A percentile compares a stretch with the other conserved stretches of the same genome.
phyloP scores from a whole-genome alignment of 2,113 vertebrate genomes.

The Baryphthengus martii region DNA sequence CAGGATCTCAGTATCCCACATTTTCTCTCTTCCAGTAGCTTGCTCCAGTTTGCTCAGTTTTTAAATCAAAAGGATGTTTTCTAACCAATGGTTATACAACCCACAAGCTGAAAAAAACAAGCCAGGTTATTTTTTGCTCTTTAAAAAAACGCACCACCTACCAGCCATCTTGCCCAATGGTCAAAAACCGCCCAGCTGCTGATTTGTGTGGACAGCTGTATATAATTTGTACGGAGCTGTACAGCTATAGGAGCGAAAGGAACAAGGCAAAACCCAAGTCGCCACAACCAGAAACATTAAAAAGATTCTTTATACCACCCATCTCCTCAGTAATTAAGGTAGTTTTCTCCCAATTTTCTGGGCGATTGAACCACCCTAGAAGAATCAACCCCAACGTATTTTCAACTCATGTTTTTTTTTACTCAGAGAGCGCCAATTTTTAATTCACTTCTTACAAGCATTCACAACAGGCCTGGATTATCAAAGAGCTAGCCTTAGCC shows the following conservation, averaged over 20 bases:
- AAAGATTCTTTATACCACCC: not conserved
- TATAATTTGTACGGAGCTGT: not conserved
- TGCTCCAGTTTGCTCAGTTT: not conserved
- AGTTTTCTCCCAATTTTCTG: not conserved
- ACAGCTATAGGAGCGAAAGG: not conserved
- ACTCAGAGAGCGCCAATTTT: not conserved
- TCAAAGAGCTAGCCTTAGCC: not conserved
- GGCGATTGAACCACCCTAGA: not conserved
- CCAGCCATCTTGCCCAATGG: not conserved
- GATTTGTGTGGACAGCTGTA: constrained; percentile 4
- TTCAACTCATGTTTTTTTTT: not conserved
- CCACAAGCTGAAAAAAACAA: not conserved
- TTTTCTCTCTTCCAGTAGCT: not conserved
- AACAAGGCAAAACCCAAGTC: not conserved
- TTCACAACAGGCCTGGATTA: not conserved
- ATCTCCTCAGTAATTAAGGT: not conserved
- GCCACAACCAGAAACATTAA: not conserved
- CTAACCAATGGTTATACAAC: not conserved
- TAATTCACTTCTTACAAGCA: not conserved
- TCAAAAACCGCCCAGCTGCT: constrained; percentile 11
- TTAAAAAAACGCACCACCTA: not conserved
- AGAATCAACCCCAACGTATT: not conserved
- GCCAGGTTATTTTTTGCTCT: constrained; percentile 29
- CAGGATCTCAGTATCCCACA: not conserved
- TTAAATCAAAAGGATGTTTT: not conserved